Conservation (phyloP, 2,797 vertebrate species). For the Argya squamiceps region DNA sequence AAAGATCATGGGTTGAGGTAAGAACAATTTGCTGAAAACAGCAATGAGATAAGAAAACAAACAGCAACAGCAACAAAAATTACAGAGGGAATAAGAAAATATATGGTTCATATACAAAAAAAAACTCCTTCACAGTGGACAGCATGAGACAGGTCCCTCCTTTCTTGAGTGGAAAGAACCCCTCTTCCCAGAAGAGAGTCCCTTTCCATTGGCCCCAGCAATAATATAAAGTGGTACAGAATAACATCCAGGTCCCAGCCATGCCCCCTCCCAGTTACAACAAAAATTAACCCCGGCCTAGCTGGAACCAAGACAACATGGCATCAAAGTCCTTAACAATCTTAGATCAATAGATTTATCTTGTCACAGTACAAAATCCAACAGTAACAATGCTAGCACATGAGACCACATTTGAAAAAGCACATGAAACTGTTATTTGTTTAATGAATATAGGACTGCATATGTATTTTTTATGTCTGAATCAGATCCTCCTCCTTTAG, state of each 20-base stretch:
- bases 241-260: neutral
- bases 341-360: neutral
- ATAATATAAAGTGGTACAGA: neutral
- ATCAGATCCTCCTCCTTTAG: neutral
- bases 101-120: neutral
- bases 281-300: neutral
- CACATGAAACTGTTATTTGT: neutral
- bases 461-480: neutral
- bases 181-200: neutral
- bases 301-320: neutral
- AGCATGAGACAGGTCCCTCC: accelerated
- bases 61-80: neutral
- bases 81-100: neutral
- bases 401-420: neutral
- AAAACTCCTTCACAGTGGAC: neutral
- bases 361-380: neutral
- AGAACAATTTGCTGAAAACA: neutral
- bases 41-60: neutral
- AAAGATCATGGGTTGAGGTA: neutral
- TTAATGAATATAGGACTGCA: neutral
- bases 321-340: neutral
- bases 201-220: neutral
- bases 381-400: neutral
- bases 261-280: neutral
- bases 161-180: neutral